Evolutionary conservation across 1,140 invertebrate genomes (phyloP).

Genomic region (Alviniconcha marisindica): DNA sequence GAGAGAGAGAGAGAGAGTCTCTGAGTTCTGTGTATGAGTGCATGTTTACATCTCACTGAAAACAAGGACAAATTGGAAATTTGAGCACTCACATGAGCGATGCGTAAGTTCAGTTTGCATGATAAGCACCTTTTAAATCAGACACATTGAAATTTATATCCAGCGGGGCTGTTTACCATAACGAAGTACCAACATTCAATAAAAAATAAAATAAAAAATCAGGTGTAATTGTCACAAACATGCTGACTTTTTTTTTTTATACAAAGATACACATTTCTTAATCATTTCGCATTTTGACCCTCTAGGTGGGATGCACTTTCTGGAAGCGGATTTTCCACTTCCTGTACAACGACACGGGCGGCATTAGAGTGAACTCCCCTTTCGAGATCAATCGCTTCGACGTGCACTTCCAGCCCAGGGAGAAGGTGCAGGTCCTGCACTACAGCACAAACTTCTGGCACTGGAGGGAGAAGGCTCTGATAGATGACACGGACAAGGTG

Average conservation of each 20-base stretch:
- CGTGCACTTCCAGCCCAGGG: constrained; percentile 15
- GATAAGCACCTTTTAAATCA: too few relatives aligned
- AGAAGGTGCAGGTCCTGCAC: not conserved
- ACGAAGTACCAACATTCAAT: too few relatives aligned
- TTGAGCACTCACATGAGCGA: too few relatives aligned
- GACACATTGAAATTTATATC: too few relatives aligned
- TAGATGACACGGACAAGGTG: not conserved
- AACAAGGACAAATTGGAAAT: too few relatives aligned
- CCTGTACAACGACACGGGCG: constrained; percentile 24
- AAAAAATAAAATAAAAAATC: too few relatives aligned
- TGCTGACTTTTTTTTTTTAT: not conserved
- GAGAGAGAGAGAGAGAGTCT: too few relatives aligned
- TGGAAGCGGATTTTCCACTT: constrained; percentile 39
- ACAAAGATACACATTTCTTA: not conserved
- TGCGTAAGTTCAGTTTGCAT: too few relatives aligned
- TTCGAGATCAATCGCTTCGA: constrained; percentile 31
- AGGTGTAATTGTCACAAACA: not conserved
- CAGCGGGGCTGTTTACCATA: too few relatives aligned
- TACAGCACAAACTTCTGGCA: not conserved
- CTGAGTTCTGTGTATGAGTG: too few relatives aligned
- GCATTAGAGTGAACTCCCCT: not conserved
- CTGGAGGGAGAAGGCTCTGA: not conserved
- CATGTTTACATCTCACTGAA: too few relatives aligned
- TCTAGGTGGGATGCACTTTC: constrained; percentile 32
- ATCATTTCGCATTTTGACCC: not conserved